Percentiles rank a stretch among this genome's conserved stretches.
phyloP scores from a whole-genome alignment of 1,140 invertebrate species.

The Lithobius niger region DNA sequence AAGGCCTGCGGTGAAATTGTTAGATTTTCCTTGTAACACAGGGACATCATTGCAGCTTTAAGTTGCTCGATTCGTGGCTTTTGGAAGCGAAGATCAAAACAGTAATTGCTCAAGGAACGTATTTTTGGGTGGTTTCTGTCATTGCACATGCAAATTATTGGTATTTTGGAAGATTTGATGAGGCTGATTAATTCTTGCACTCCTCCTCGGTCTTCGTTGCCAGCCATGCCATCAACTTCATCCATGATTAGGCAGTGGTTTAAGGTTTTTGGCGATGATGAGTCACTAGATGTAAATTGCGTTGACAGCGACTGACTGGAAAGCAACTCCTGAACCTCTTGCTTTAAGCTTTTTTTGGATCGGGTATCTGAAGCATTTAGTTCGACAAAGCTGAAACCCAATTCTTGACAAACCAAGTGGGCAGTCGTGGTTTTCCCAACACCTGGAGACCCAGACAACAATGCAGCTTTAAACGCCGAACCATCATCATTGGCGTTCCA shows the following conservation, averaged over 20 bases:
- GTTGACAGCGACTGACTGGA: conserved; percentile 22
- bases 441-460: conserved; percentile 90
- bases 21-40: conserved; percentile 84
- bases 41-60: conserved; percentile 72
- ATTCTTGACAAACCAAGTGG: conserved; percentile 62
- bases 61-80: conserved; percentile 81
- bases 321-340: conserved; percentile 62
- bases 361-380: conserved; percentile 96
- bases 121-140: conserved; percentile 91
- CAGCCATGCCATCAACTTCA: conserved; percentile 99
- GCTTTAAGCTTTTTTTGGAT: conserved; percentile 74
- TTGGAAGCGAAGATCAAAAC: conserved; percentile 72
- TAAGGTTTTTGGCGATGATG: background rate
- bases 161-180: conserved; percentile 80
- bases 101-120: conserved; percentile 81
- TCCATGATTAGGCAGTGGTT: conserved; percentile 96
- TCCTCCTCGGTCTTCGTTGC: conserved; percentile 96
- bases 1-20: conserved; percentile 62
- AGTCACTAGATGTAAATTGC: background rate
- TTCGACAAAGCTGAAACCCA: conserved; percentile 82
- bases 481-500: conserved; percentile 59
- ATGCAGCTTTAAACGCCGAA: conserved; percentile 75
- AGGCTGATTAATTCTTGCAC: conserved; percentile 84
- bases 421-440: conserved; percentile 87
- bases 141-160: conserved; percentile 98